Evolutionary conservation across 1,140 invertebrate genomes (phyloP), one percentile per base, ranked within the genome.

Genomic region (Melanaphis sacchari): DNA sequence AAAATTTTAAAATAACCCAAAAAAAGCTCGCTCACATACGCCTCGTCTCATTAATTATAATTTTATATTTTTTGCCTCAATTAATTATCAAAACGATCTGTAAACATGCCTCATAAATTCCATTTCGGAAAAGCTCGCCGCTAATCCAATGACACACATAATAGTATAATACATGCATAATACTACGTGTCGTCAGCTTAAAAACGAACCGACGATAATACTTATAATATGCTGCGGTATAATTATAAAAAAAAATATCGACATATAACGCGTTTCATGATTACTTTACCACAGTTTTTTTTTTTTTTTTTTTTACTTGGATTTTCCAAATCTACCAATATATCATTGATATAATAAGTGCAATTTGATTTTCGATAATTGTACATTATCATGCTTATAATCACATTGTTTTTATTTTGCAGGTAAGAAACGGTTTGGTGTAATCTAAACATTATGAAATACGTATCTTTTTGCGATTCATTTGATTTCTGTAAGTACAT

Each of bases 401-500:
- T 76, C n/a, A 4, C 15, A 18, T 76, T 76, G 59, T 76, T n/a
- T 66, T 76, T n/a, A 76, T 76, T n/a, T 76, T 76, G n/a, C 59
- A 76, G 59, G 59, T 76, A 76, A 76, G 59, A 76, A 5, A n/a
- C 31, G 31, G 59, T n/a, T 76, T 76, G 31, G 5, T n/a, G 31
- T n/a, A 76, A 36, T 15, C 5, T 66, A 66, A 11, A 59, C 54
- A 59, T n/a, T 66, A 76, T 36, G 59, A 76, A 76, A n/a, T 18
- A n/a, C n/a, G n/a, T n/a, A n/a, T n/a, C 59, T 76, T n/a, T 59
- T 59, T 31, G 54, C 26, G 31, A 59, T 31, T 59, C 54, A 0
- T 76, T 76, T n/a, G 59, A 36, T 76, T n/a, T n/a, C n/a, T n/a
- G 59, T 76, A 76, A 76, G 59, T 76, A 76, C 59, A 66, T n/a